Percentiles rank a stretch among this genome's conserved stretches.
Evolutionary conservation across 2,113 vertebrate genomes (phyloP).

Genomic region (Empidonax alnorum): DNA sequence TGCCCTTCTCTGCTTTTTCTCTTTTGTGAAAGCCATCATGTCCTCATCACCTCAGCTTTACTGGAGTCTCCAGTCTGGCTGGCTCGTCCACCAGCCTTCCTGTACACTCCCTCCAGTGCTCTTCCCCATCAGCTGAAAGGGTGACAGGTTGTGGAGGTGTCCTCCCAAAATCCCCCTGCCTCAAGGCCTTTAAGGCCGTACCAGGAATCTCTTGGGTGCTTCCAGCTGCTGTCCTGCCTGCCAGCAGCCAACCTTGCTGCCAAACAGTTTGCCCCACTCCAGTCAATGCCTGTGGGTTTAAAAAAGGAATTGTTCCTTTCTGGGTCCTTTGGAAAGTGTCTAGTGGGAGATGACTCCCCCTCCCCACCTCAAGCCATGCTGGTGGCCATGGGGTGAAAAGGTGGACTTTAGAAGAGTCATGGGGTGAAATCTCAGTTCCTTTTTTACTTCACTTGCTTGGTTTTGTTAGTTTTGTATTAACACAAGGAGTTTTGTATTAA

Average conservation of each 20-base stretch:
- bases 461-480: background rate
- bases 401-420: background rate
- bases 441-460: background rate
- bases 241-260: background rate
- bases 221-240: background rate
- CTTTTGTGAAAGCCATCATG: background rate
- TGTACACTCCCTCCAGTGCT: background rate
- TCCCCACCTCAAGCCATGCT: background rate
- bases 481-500: background rate
- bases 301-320: background rate
- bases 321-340: background rate
- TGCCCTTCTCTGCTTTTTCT: background rate
- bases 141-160: background rate
- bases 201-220: background rate
- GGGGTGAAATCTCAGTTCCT: background rate
- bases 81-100: background rate
- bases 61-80: slow-evolving; percentile 23
- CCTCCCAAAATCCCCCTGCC: background rate
- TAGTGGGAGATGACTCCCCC: background rate
- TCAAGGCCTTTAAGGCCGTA: background rate
- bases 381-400: background rate
- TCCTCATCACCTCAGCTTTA: background rate
- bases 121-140: background rate
- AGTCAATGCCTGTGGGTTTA: background rate
- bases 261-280: background rate